These are phyloP conservation scores for Ophioninae sp. DNA, from an alignment of 2,888 invertebrate genomes.

Conservation along the genomic window DNA sequence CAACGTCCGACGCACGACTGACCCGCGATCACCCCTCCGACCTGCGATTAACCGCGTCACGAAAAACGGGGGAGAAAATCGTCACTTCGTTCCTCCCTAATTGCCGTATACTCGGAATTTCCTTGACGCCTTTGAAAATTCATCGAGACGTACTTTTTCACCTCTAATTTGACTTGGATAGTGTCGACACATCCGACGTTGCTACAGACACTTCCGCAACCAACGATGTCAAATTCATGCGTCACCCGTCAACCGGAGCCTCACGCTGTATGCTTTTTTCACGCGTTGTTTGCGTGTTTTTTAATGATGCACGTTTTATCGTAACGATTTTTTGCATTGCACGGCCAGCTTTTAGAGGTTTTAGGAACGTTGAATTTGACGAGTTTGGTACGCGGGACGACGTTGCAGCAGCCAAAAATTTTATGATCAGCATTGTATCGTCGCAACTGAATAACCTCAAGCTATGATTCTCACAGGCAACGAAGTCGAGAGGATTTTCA, in stretches of 20 bases:
- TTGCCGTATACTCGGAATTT: background rate
- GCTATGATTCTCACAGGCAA: background rate
- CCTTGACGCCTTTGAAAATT: background rate
- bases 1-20: conserved; percentile 74
- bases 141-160: conserved; percentile 23
- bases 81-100: background rate
- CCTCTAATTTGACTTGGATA: conserved; percentile 64
- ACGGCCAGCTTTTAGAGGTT: background rate
- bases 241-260: background rate
- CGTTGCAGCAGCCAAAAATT: conserved; percentile 23
- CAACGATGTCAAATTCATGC: conserved; percentile 47
- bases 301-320: conserved; percentile 9
- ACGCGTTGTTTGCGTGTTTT: background rate
- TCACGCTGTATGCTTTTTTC: background rate
- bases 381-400: conserved; percentile 10
- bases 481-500: background rate
- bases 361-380: background rate
- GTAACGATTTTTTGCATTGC: background rate
- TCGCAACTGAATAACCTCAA: conserved; percentile 15
- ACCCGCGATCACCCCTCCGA: conserved; percentile 47
- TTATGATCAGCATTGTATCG: background rate
- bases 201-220: conserved; percentile 68
- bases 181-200: conserved; percentile 69
- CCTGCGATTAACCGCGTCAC: background rate
- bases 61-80: conserved; percentile 33